These are phyloP conservation scores for Phylloscopus trochilus DNA, from an alignment of 2,113 vertebrate species.

Conservation along the genomic window DNA sequence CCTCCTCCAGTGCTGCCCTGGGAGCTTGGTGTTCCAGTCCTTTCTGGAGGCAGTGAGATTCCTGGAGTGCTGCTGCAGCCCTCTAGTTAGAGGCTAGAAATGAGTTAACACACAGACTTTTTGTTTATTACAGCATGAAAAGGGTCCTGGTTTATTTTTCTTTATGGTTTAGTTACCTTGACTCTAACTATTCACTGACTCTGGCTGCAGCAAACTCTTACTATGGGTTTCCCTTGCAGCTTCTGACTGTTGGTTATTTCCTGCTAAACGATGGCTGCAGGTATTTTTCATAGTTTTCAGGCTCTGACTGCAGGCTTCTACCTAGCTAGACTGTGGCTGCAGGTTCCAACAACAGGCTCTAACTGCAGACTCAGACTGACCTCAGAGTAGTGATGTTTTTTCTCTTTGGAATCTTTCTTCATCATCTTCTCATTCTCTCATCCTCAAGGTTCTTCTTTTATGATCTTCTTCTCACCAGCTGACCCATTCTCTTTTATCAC, in stretches of 20 bases:
- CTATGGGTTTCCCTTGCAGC: neutral
- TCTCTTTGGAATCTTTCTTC: neutral
- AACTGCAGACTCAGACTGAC: neutral
- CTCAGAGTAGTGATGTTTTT: neutral
- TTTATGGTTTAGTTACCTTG: neutral
- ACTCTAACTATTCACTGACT: neutral
- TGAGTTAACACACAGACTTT: neutral
- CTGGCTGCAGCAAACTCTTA: neutral
- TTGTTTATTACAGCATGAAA: neutral
- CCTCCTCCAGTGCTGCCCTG: accelerated
- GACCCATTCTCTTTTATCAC: neutral
- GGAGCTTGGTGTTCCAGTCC: neutral
- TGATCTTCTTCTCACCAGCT: neutral
- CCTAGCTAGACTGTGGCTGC: too few species aligned
- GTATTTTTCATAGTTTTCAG: neutral
- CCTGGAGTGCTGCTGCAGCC: neutral
- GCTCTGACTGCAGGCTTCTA: too few species aligned
- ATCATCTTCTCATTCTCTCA: neutral
- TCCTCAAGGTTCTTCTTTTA: neutral
- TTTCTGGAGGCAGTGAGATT: neutral
- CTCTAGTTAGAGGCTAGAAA: neutral
- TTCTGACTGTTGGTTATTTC: neutral
- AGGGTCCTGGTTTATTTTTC: neutral
- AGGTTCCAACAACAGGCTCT: too few species aligned
- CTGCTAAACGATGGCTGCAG: neutral